Evolutionary conservation across 2,888 invertebrate genomes (phyloP).

Genomic region (Teleogryllus oceanicus): DNA sequence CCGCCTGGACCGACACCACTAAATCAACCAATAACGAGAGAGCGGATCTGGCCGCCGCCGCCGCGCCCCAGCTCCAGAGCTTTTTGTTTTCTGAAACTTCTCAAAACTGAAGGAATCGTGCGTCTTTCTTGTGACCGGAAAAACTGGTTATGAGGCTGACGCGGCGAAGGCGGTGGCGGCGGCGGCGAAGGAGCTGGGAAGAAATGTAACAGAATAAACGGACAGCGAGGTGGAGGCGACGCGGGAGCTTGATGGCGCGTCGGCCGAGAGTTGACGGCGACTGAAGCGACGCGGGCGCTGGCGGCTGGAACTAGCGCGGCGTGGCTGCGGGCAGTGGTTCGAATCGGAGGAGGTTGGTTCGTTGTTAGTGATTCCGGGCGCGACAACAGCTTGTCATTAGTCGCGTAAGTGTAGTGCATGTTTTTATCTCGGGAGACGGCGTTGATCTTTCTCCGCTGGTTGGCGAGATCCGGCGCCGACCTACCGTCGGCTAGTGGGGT

Average conservation of each 20-base stretch:
- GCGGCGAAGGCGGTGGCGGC: not conserved
- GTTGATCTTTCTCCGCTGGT: too few relatives aligned
- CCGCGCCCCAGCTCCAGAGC: not conserved
- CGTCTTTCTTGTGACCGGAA: conserved; percentile 18
- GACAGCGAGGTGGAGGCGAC: not conserved
- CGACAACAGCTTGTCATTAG: too few relatives aligned
- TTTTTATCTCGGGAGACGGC: too few relatives aligned
- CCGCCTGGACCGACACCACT: not conserved
- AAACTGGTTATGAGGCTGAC: not conserved
- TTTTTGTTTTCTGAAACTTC: conserved; percentile 11
- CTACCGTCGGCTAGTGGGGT: too few relatives aligned
- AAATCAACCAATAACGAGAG: conserved; percentile 22
- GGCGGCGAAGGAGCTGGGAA: not conserved
- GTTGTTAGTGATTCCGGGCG: too few relatives aligned
- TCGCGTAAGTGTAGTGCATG: too few relatives aligned
- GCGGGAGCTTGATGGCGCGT: not conserved
- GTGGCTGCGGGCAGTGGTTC: too few relatives aligned
- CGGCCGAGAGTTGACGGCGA: not conserved
- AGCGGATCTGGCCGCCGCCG: not conserved
- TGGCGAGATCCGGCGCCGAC: too few relatives aligned
- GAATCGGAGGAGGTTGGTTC: too few relatives aligned
- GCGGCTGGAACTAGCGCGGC: not conserved
- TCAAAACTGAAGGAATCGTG: conserved; percentile 18
- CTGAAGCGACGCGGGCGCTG: not conserved
- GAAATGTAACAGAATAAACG: conserved; percentile 6